Conservation (phyloP, 2,113 vertebrate species). For the Pundamilia nyererei region DNA sequence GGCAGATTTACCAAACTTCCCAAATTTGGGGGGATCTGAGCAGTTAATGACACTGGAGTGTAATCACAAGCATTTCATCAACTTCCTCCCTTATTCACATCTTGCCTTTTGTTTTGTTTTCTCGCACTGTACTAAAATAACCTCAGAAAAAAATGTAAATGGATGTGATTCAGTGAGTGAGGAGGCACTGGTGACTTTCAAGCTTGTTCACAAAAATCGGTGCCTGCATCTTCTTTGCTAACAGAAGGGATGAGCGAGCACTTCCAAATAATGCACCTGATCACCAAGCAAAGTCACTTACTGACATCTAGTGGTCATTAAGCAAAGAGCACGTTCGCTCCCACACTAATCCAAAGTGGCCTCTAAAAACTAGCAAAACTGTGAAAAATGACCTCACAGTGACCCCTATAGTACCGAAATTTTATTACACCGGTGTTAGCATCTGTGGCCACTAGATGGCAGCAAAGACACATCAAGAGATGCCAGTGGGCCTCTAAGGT, state of each 20-base stretch:
- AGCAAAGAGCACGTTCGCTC: not conserved
- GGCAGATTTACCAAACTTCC: not conserved
- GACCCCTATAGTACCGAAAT: slow-evolving; percentile 10
- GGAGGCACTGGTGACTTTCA: not conserved
- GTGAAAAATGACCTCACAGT: slow-evolving; percentile 6
- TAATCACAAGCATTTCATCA: not conserved
- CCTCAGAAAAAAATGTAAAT: not conserved
- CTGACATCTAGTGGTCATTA: slow-evolving; percentile 39
- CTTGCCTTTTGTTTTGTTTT: not conserved
- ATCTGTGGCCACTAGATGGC: slow-evolving; percentile 29
- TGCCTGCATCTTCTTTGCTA: not conserved
- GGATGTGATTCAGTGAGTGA: not conserved
- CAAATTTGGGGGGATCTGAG: not conserved
- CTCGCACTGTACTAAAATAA: not conserved
- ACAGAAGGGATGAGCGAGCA: not conserved
- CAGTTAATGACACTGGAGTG: not conserved
- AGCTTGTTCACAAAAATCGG: not conserved
- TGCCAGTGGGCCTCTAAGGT: not conserved
- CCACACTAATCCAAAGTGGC: not conserved
- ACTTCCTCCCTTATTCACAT: not conserved
- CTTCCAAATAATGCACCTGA: not conserved
- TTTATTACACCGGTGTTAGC: not conserved
- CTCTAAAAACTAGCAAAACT: not conserved
- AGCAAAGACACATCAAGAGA: slow-evolving; percentile 21
- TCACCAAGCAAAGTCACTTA: not conserved